Conservation (phyloP, 2,888 invertebrate species). For the Acrobasis suavella region DNA sequence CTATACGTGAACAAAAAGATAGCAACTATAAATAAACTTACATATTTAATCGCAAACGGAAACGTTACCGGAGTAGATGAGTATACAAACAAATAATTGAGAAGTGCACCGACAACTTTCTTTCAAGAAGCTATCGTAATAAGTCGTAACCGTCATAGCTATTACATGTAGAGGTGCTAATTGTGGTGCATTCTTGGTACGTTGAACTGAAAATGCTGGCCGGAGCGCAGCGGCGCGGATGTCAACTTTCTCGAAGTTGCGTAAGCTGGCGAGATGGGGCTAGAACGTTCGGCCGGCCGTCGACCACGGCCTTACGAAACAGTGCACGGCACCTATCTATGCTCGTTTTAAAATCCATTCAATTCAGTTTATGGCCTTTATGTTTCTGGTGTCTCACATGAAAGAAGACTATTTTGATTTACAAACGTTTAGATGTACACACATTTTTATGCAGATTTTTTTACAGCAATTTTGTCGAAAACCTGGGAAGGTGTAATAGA, state of each 20-base stretch:
- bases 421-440: no score
- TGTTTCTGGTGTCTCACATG: background rate
- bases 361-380: background rate
- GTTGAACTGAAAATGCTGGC: slow-evolving; percentile 53
- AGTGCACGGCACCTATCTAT: slow-evolving; percentile 49
- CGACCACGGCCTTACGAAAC: slow-evolving; percentile 80
- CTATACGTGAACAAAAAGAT: no score
- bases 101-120: slow-evolving; percentile 14
- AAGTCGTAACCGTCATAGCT: slow-evolving; percentile 19
- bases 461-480: no score
- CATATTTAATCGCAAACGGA: background rate
- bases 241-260: slow-evolving; percentile 81
- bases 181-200: slow-evolving; percentile 51
- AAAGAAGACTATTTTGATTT: no score
- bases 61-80: background rate
- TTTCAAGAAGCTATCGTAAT: slow-evolving; percentile 15
- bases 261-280: slow-evolving; percentile 75
- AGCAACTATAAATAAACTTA: no score
- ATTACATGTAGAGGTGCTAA: slow-evolving; percentile 38
- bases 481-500: no score
- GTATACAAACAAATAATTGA: slow-evolving; percentile 4
- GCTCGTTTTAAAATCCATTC: slow-evolving; percentile 1
- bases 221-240: slow-evolving; percentile 59
- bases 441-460: no score
- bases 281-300: slow-evolving; percentile 82